A percentile compares a stretch with the other conserved stretches of the same genome.
Conservation (phyloP, 2,888 invertebrate species). For the Ophraella communa region DNA sequence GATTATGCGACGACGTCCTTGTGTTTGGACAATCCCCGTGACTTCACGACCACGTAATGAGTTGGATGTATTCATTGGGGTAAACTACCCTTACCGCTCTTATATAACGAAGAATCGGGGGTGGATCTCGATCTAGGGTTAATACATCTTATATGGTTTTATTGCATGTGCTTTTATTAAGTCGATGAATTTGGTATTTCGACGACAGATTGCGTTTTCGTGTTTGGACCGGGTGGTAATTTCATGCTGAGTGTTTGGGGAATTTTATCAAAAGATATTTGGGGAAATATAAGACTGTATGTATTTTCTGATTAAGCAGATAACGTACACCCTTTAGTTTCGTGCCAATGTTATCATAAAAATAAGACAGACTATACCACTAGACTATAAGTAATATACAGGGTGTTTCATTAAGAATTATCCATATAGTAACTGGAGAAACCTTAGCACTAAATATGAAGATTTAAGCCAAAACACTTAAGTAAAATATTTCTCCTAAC, state of each 20-base stretch:
- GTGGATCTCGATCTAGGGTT: conserved; percentile 49
- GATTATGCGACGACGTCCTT: not conserved
- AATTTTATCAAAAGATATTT: not conserved
- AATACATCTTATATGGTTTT: conserved; percentile 58
- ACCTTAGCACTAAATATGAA: too few species aligned
- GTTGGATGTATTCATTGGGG: conserved; percentile 59
- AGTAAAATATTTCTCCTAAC: too few species aligned
- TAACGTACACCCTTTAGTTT: too few species aligned
- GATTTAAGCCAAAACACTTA: too few species aligned
- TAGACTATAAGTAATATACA: too few species aligned
- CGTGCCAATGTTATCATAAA: too few species aligned
- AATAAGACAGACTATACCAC: too few species aligned
- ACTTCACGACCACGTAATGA: conserved; percentile 57
- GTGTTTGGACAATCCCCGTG: conserved; percentile 44
- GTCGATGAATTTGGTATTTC: conserved; percentile 41
- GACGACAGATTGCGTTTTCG: conserved; percentile 55
- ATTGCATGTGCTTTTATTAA: conserved; percentile 57
- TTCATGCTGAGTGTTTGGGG: not conserved
- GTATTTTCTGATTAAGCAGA: not conserved
- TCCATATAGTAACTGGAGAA: too few species aligned
- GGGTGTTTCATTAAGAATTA: too few species aligned
- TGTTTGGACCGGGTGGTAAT: conserved; percentile 39
- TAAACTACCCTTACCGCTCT: conserved; percentile 55
- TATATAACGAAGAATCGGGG: conserved; percentile 49
- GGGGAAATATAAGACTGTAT: not conserved